phyloP scores from a whole-genome alignment of 2,888 invertebrate species.

The Himalopsyche japonica region DNA sequence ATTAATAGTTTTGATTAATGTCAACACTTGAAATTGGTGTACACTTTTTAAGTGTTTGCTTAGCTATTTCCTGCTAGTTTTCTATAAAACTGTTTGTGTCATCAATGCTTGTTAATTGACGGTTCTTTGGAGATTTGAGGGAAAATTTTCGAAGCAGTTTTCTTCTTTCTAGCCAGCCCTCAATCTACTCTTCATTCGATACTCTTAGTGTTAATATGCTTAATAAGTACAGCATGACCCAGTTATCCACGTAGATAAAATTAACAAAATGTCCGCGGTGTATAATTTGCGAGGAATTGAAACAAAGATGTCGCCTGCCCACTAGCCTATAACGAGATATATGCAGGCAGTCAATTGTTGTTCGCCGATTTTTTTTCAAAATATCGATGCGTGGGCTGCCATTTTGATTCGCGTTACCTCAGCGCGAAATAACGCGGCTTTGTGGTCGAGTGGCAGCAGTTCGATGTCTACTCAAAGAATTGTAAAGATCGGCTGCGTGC shows the following conservation, averaged over 20 bases:
- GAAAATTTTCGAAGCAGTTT: too few relatives aligned
- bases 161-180: too few relatives aligned
- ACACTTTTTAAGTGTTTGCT: too few relatives aligned
- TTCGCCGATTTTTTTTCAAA: neutral
- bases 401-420: neutral
- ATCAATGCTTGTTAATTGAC: too few relatives aligned
- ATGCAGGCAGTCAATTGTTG: neutral
- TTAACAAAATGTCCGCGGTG: neutral
- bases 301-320: slow-evolving; percentile 1
- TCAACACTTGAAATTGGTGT: too few relatives aligned
- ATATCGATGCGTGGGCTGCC: neutral
- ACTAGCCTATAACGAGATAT: neutral
- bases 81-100: too few relatives aligned
- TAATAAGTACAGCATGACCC: neutral
- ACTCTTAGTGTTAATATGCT: neutral
- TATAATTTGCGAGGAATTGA: neutral
- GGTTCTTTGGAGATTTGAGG: too few relatives aligned
- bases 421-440: neutral
- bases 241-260: neutral
- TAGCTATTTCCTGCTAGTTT: too few relatives aligned
- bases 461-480: neutral
- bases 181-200: neutral
- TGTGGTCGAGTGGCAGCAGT: neutral
- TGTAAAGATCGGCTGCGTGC: neutral
- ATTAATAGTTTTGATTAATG: too few relatives aligned